A percentile compares a stretch with the other conserved stretches of the same genome.
Conservation (phyloP, 37 sponge, comb jelly and placozoan genomes). For the Chondrilla cf. caribensis region DNA sequence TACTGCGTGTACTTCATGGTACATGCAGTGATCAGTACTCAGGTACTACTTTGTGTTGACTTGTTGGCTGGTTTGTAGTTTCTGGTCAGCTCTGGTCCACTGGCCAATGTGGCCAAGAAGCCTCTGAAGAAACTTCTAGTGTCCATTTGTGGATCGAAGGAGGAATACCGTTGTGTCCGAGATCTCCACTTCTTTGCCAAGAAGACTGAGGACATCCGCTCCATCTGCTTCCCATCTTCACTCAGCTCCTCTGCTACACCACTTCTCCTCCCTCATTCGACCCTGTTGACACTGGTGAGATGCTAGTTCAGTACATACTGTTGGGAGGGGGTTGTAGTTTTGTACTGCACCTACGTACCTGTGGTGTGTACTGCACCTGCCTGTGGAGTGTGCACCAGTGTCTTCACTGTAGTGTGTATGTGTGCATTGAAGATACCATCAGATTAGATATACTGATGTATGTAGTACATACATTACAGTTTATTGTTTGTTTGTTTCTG, state of each 20-base stretch:
- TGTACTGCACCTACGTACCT: no score
- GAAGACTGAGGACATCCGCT: slow-evolving; percentile 40
- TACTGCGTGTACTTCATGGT: slow-evolving; percentile 10
- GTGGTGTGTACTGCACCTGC: no score
- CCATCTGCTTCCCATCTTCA: not conserved
- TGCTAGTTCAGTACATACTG: not conserved
- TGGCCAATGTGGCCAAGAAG: slow-evolving; percentile 6
- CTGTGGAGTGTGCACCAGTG: not conserved
- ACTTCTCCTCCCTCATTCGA: slow-evolving; percentile 54
- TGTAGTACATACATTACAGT: no score
- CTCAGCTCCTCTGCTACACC: not conserved
- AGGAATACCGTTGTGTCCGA: slow-evolving; percentile 67
- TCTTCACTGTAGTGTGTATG: not conserved
- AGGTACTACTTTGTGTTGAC: no score
- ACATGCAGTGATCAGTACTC: no score
- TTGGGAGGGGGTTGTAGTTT: not conserved
- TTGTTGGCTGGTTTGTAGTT: no score
- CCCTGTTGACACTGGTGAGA: slow-evolving; percentile 49
- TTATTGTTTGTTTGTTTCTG: no score
- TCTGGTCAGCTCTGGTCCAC: not conserved
- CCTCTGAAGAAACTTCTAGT: slow-evolving; percentile 58
- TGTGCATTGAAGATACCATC: no score
- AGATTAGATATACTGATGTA: no score
- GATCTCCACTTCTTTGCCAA: slow-evolving; percentile 64
- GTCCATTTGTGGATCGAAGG: slow-evolving; percentile 83